Conservation (phyloP, 2,113 vertebrate species). For the Oriolus oriolus region DNA sequence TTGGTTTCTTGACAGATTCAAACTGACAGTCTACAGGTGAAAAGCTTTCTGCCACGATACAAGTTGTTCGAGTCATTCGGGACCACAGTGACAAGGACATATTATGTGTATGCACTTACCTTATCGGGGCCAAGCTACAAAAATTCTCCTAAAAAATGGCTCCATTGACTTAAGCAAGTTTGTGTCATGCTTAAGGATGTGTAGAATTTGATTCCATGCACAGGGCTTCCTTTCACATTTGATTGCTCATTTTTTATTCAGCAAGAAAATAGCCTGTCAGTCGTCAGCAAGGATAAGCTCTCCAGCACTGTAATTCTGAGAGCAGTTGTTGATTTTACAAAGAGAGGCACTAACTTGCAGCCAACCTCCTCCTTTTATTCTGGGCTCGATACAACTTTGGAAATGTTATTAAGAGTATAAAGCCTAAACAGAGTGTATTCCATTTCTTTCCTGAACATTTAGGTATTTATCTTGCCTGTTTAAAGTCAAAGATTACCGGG, state of each 20-base stretch:
- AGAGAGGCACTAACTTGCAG: background rate
- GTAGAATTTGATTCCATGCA: background rate
- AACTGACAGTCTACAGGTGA: conserved; percentile 6
- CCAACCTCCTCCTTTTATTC: background rate
- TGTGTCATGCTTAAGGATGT: background rate
- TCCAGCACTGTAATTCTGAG: background rate
- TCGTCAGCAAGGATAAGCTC: background rate
- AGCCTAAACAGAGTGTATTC: background rate
- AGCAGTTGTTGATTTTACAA: background rate
- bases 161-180: background rate
- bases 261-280: conserved; percentile 21
- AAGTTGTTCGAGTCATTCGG: background rate
- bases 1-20: background rate
- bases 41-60: background rate
- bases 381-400: background rate
- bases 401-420: background rate
- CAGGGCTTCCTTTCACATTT: background rate
- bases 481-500: background rate
- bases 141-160: background rate
- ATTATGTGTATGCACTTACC: background rate
- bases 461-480: background rate
- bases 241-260: conserved; percentile 38
- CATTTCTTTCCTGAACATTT: background rate
- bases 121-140: background rate
- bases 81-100: background rate